Percentiles rank a stretch among this genome's conserved stretches.
Conservation (phyloP, 2,888 invertebrate genomes). For the Brachypalpus laphriformis region DNA sequence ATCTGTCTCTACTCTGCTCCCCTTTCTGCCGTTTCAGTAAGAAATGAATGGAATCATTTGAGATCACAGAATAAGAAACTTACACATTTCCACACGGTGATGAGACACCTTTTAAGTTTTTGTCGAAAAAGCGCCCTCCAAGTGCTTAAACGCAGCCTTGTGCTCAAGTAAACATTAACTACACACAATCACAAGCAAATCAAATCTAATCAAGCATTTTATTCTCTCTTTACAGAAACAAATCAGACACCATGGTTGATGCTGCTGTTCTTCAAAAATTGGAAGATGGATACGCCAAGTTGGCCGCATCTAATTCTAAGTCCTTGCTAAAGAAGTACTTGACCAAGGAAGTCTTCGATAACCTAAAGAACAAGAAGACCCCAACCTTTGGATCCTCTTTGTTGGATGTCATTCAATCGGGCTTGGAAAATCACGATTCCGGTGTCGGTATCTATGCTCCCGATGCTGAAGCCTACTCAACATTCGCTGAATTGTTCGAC, state of each 20-base stretch:
- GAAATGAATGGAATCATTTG: neutral
- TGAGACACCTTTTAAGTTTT: slow-evolving; percentile 43
- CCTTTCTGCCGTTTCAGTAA: slow-evolving; percentile 34
- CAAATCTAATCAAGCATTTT: slow-evolving; percentile 24
- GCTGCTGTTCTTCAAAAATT: slow-evolving; percentile 95
- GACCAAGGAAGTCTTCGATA: slow-evolving; percentile 95
- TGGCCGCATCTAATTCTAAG: slow-evolving; percentile 94
- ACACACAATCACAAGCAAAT: neutral
- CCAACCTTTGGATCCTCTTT: slow-evolving; percentile 94
- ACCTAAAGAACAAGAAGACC: slow-evolving; percentile 96
- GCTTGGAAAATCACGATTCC: slow-evolving; percentile 98
- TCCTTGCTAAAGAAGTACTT: slow-evolving; percentile 98
- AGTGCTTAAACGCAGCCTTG: slow-evolving; percentile 40
- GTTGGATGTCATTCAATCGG: slow-evolving; percentile 97
- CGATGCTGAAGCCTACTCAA: slow-evolving; percentile 96
- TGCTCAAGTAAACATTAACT: slow-evolving; percentile 34
- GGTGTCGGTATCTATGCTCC: slow-evolving; percentile 99
- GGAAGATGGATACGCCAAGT: slow-evolving; percentile 95
- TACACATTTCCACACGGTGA: neutral
- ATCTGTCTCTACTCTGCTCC: neutral
- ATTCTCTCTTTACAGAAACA: slow-evolving; percentile 85
- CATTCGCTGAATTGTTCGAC: slow-evolving; percentile 96
- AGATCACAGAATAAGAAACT: neutral
- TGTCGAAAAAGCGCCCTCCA: slow-evolving; percentile 37
- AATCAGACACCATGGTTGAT: slow-evolving; percentile 94